Evolutionary conservation across 2,113 vertebrate species (phyloP).

Genomic region (Naja naja): DNA sequence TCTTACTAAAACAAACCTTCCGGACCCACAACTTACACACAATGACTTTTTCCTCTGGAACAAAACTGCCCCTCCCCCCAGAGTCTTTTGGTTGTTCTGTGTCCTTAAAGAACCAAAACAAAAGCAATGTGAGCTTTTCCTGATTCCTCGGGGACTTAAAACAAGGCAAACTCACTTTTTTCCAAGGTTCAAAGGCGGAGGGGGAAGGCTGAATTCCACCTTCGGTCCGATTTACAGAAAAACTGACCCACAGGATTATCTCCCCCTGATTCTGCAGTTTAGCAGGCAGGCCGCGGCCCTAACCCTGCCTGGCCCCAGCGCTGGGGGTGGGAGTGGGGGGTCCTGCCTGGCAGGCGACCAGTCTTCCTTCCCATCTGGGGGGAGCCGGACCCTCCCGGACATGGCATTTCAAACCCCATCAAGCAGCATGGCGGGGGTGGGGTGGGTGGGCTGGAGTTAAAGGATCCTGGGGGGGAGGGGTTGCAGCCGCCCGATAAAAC

Average conservation of each 20-base stretch:
- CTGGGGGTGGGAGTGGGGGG: background rate
- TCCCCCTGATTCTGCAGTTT: background rate
- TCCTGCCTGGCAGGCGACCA: background rate
- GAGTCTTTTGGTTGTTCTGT: background rate
- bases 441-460: background rate
- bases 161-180: background rate
- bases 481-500: background rate
- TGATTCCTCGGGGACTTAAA: background rate
- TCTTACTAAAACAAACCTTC: fast-evolving
- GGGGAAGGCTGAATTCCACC: background rate
- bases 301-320: background rate
- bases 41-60: background rate
- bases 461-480: background rate
- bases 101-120: background rate
- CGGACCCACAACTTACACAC: fast-evolving
- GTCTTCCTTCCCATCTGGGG: background rate
- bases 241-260: too few relatives aligned
- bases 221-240: background rate
- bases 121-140: background rate
- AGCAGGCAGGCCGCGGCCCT: background rate
- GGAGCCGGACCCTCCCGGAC: background rate
- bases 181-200: background rate
- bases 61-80: background rate
- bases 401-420: fast-evolving
- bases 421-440: background rate